Conservation (phyloP, 2,113 vertebrate genomes). For the Gymnobelideus leadbeateri region DNA sequence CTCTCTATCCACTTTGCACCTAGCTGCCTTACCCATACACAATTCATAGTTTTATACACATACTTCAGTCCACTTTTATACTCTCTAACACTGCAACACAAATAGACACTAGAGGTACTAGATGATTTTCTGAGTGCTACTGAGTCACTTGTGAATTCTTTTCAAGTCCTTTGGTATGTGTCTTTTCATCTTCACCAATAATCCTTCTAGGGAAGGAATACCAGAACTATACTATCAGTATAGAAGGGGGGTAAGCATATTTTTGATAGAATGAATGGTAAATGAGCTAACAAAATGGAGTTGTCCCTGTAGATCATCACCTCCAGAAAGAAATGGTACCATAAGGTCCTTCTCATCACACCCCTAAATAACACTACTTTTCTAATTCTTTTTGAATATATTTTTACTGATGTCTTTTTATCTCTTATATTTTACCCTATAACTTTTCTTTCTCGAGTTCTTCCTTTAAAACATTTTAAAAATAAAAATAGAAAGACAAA, state of each 20-base stretch:
- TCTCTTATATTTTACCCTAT: not conserved
- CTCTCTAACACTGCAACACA: not conserved
- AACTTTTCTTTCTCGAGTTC: not conserved
- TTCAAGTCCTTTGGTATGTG: not conserved
- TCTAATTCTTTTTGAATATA: too few relatives aligned
- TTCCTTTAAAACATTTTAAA: not conserved
- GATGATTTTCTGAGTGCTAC: not conserved
- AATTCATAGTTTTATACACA: not conserved
- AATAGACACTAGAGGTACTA: not conserved
- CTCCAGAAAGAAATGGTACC: not conserved
- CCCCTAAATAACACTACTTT: not conserved
- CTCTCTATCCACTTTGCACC: not conserved
- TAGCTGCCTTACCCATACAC: not conserved
- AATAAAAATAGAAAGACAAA: not conserved
- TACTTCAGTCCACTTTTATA: not conserved
- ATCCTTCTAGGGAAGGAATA: not conserved
- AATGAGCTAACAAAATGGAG: not conserved
- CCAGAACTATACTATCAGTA: not conserved
- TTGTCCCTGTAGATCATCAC: not conserved
- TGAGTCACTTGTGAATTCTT: not conserved
- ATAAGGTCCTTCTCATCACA: not conserved
- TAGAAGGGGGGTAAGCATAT: not conserved
- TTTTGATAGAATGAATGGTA: not conserved
- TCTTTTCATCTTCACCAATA: not conserved
- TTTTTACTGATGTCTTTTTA: not conserved